Conservation (phyloP, 92 coral and sea anemone genomes). For the Phenganax marumi region DNA sequence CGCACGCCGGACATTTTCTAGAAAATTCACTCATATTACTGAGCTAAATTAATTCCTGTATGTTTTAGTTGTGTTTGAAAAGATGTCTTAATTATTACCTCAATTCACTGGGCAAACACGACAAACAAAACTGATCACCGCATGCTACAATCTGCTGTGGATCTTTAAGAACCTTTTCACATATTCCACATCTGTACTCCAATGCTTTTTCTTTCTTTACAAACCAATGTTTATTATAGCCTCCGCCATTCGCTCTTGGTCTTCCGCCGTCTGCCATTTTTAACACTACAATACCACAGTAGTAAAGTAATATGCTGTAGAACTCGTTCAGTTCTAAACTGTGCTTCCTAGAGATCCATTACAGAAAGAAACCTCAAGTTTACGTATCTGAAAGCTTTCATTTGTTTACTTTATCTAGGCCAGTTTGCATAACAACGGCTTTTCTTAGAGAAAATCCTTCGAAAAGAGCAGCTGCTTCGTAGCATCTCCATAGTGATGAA, state of each 20-base stretch:
- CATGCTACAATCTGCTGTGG: conserved; percentile 11
- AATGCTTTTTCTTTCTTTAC: not conserved
- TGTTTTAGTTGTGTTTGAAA: not conserved
- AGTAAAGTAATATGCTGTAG: no score
- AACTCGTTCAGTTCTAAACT: no score
- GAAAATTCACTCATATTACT: not conserved
- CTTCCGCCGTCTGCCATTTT: conserved; percentile 17
- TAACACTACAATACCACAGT: no score
- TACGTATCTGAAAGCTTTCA: no score
- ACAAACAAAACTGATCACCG: conserved; percentile 29
- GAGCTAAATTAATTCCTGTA: not conserved
- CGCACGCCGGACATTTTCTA: not conserved
- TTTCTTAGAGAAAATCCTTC: no score
- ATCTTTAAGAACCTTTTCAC: not conserved
- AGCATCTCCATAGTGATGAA: no score
- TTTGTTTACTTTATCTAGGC: no score
- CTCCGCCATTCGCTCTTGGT: not conserved
- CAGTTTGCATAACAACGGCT: no score
- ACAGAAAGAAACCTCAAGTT: no score
- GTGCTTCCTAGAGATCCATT: no score
- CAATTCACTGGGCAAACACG: conserved; percentile 14
- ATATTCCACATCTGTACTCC: conserved; percentile 11
- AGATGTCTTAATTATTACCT: not conserved
- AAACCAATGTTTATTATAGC: conserved; percentile 22
- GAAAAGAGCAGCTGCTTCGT: no score